These are phyloP conservation scores for Tolmerus cingulatus DNA, from an alignment of 2,888 invertebrate genomes.

Conservation along the genomic window DNA sequence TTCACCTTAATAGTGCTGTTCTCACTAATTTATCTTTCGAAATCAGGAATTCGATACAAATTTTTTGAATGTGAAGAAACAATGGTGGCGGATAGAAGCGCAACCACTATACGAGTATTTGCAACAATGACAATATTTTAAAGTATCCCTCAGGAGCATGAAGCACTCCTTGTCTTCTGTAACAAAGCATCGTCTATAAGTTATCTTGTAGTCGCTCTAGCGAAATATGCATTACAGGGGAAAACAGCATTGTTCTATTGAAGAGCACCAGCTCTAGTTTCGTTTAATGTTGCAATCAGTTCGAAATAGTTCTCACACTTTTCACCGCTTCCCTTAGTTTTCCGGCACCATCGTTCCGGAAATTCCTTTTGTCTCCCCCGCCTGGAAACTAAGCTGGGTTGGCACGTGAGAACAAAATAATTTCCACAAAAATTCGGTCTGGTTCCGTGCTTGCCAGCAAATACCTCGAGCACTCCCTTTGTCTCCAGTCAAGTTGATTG, in stretches of 20 bases:
- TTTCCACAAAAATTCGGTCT: neutral
- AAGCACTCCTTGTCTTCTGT: neutral
- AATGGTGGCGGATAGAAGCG: neutral
- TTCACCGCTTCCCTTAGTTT: neutral
- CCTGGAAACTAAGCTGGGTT: neutral
- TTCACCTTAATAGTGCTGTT: neutral
- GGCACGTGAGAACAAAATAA: neutral
- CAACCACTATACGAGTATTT: neutral
- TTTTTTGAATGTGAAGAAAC: neutral
- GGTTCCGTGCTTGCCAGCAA: neutral
- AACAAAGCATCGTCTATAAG: neutral
- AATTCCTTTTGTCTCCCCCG: neutral
- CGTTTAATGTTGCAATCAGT: neutral
- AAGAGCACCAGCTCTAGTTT: neutral
- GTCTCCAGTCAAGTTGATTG: neutral
- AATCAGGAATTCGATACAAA: neutral
- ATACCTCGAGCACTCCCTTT: neutral
- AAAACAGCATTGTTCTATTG: neutral
- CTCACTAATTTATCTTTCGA: neutral
- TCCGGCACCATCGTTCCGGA: neutral
- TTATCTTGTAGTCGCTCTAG: neutral
- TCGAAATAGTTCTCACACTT: neutral
- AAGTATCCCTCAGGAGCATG: neutral
- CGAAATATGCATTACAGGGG: neutral
- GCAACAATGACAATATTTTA: neutral